Base-by-base conservation (phyloP, 2,888 invertebrate species). In the Rotaria sp. region DNA sequence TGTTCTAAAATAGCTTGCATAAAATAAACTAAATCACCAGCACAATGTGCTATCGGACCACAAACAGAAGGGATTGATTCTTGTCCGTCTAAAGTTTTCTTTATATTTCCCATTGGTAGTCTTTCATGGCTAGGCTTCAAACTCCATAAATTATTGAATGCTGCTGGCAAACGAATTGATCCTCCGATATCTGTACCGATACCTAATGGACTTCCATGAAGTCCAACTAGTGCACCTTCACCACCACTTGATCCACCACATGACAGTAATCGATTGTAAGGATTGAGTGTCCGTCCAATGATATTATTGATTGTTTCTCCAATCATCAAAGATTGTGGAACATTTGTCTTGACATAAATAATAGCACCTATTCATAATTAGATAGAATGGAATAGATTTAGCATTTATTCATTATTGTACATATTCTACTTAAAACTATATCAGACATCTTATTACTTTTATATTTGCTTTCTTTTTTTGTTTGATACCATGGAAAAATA, bases 191-290 rank as follows among this genome's bases (percentile, higher is more conserved):
- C 67, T 15, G 67, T 67, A 4, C 67, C 67, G 2, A 67, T 26
- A 67, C 67, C 67, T 18, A 67, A 15, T 30, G 67, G 67, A 67
- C 30, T 30, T 67, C 67, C 67, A 67, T 67, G 67, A 67, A 67
- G 11, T n/a, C 10, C 67, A 67, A 67, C 24, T 0, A 67, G 67
- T 67, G 35, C n/a, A 35, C 67, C 67, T 67, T 67, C 67, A 15
- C 67, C 67, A 67, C 67, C 67, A 67, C 67, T 67, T 35, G 67
- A 67, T 30, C 67, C 67, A 30, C 67, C 67, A 35, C 67, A 67
- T 67, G 67, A 67, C 10, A 67, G 30, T 10, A 67, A 67, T 67
- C 67, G 67, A 67, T 67, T 67, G 35, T 74, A 74, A 35, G 74
- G 74, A 74, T 74, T 74, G 4, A 74, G 8, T 74, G 74, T 74